Base-by-base conservation (phyloP, 2,797 vertebrate genomes). In the Parauchenoglanis ngamensis region DNA sequence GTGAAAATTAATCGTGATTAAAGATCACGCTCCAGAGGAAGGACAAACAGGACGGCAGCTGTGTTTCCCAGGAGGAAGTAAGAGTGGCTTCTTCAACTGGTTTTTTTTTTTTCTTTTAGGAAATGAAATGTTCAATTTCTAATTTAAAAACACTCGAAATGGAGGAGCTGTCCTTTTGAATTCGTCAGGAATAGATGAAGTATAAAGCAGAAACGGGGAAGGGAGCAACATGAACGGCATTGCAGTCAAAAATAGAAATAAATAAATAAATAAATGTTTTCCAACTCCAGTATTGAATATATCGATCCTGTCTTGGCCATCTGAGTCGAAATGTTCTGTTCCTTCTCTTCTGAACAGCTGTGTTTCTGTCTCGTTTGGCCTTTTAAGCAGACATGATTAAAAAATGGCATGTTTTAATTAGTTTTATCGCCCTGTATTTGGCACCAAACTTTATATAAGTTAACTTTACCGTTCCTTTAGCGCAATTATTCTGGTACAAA, bases 1-100 rank as follows among this genome's bases (percentile, higher is more conserved):
- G 70, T 49, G 44, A 28, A 85, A 73, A 56, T 75, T 61, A 17
- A 63, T 76, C 84, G 21, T 63, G 57, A 85, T 76, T 85, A 76
- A 77, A 77, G 59, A 52, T 17, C 57, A 85, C 15, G 23, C 52
- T 72, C 19, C 6, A 56, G 83, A 73, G 54, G 54, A 73, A 84
- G 67, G 83, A 73, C 83, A 56, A 40, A 68, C 19, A 80, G 78
- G 15, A 84, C 65, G 19, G 2, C 82, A 73, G 83, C 68, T 57
- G 83, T 73, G 68, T 59, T 72, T 84, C 83, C 68, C 83, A 57
- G 83, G 11, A 84, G 54, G 68, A 44, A 72, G 40, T 49, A 15
- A 82, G 44, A 65, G 59, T 82, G 79, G 40, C 61, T 49, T 49
- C 57, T 65, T 81, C 25, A 31, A 49, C 40, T 49, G 23, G 0